phyloP scores from a whole-genome alignment of 2,797 vertebrate genomes.

The Darevskia nairensis region DNA sequence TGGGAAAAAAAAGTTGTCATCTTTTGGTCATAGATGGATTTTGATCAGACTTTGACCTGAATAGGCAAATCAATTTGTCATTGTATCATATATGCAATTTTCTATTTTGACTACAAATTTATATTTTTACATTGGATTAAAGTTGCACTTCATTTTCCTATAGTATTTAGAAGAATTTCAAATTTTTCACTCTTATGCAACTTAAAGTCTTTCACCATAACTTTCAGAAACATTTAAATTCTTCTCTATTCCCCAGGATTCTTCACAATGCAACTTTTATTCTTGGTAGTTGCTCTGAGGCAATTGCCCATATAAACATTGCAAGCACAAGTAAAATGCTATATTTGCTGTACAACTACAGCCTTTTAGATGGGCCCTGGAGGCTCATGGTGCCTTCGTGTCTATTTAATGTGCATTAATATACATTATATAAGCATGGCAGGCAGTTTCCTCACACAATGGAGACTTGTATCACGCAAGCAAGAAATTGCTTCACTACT shows the following conservation, averaged over 20 bases:
- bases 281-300: too few species aligned
- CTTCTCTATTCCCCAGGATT: neutral
- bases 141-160: too few species aligned
- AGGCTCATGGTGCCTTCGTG: too few species aligned
- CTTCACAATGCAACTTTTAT: neutral
- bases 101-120: too few species aligned
- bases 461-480: neutral
- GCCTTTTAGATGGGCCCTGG: neutral
- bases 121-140: too few species aligned
- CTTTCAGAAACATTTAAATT: neutral
- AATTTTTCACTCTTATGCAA: too few species aligned
- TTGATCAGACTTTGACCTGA: too few species aligned
- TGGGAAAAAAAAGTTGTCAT: too few species aligned
- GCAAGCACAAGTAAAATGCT: neutral
- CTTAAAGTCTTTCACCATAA: neutral
- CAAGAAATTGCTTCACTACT: neutral
- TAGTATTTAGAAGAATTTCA: too few species aligned
- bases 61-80: too few species aligned
- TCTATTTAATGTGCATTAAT: neutral
- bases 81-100: too few species aligned
- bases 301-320: neutral
- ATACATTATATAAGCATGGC: neutral
- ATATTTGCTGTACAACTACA: neutral
- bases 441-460: neutral
- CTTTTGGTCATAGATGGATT: too few species aligned